These are phyloP conservation scores for Apodemia hepburni DNA, from an alignment of 2,888 invertebrate genomes.

Conservation along the genomic window DNA sequence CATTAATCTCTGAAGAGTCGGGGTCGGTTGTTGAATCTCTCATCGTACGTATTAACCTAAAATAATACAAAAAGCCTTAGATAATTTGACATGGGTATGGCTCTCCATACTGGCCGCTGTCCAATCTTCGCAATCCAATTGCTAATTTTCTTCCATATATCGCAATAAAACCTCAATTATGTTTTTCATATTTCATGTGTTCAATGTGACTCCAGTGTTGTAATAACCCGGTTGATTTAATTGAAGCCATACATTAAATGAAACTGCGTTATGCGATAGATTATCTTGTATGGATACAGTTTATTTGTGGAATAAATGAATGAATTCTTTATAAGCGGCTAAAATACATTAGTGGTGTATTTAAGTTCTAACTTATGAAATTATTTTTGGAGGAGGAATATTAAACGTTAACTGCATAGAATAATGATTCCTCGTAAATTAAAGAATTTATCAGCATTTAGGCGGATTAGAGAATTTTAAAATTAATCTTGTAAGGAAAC, in stretches of 20 bases:
- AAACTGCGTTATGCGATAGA: background rate
- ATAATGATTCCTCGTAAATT: too few species aligned
- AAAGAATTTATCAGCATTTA: too few species aligned
- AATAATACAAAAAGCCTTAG: background rate
- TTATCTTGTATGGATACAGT: background rate
- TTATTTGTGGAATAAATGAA: background rate
- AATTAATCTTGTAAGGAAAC: too few species aligned
- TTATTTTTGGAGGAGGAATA: too few species aligned
- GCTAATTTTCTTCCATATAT: background rate
- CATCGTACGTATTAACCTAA: background rate
- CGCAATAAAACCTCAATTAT: background rate
- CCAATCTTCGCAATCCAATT: background rate
- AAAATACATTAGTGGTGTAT: too few species aligned
- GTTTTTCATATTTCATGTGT: background rate
- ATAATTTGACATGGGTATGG: slow-evolving; percentile 4
- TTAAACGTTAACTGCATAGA: too few species aligned
- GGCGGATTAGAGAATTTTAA: too few species aligned
- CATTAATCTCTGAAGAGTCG: background rate
- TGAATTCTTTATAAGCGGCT: background rate
- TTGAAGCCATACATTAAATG: background rate
- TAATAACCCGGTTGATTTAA: background rate
- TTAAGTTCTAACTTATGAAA: too few species aligned
- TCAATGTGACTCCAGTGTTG: background rate
- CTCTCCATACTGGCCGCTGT: background rate
- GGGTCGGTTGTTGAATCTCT: background rate